Percentiles rank a stretch among this genome's conserved stretches.
Evolutionary conservation across 2,113 vertebrate genomes (phyloP).

Genomic region (Paramormyrops kingsleyae): DNA sequence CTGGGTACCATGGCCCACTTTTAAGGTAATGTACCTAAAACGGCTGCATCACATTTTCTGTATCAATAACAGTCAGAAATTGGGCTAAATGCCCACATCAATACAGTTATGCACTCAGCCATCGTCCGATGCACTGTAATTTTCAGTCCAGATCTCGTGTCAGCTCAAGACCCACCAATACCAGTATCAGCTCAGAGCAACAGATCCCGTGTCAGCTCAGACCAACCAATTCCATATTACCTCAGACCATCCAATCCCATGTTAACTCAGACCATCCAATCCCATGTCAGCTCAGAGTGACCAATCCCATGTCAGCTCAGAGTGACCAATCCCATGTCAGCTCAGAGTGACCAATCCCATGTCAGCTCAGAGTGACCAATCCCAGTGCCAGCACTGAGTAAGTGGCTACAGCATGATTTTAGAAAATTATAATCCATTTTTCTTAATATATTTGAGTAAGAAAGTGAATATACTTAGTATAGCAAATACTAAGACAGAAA

Average conservation of each 20-base stretch:
- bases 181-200: too few relatives aligned
- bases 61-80: neutral
- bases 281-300: neutral
- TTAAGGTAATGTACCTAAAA: neutral
- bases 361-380: neutral
- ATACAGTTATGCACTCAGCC: neutral
- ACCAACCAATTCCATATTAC: neutral
- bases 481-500: neutral
- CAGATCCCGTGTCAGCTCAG: too few relatives aligned
- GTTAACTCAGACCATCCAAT: neutral
- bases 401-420: neutral
- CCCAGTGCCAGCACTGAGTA: neutral
- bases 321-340: neutral
- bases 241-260: neutral
- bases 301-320: too few relatives aligned
- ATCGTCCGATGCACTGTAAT: neutral
- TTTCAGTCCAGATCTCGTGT: neutral
- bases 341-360: neutral
- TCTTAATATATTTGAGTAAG: neutral
- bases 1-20: neutral
- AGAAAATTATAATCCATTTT: neutral
- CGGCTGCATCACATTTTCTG: neutral
- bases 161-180: too few relatives aligned
- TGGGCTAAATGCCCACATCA: neutral
- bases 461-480: neutral